These are phyloP conservation scores for Stenopsyche tienmushanensis DNA, from an alignment of 1,140 invertebrate species.

Conservation along the genomic window DNA sequence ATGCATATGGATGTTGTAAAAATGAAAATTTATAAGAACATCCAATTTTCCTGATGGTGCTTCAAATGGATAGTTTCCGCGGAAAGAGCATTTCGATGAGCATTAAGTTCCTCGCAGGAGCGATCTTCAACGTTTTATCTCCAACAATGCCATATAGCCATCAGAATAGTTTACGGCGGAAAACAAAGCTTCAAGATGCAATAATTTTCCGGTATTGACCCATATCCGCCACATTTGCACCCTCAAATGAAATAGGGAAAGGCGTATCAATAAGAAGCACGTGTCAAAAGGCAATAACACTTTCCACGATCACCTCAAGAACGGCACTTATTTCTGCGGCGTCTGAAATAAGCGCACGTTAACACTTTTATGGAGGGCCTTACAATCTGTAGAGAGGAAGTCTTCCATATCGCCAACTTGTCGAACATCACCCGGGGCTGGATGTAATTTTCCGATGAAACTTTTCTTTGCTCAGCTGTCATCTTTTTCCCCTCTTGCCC, in stretches of 20 bases:
- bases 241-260: not conserved
- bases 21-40: no score
- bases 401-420: slow-evolving; percentile 25
- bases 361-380: not conserved
- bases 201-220: no score
- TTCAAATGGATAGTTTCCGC: no score
- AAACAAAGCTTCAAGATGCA: no score
- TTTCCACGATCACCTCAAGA: slow-evolving; percentile 5
- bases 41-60: no score
- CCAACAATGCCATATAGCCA: no score
- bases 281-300: slow-evolving; percentile 4
- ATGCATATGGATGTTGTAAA: no score
- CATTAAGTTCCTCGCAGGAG: no score
- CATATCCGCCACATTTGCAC: not conserved
- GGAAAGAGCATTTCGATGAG: no score
- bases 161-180: no score
- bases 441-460: slow-evolving; percentile 30
- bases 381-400: not conserved
- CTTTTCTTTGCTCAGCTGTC: slow-evolving; percentile 17
- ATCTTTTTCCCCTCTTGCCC: not conserved
- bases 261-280: not conserved
- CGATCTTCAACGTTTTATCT: no score
- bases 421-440: slow-evolving; percentile 18
- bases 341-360: not conserved
- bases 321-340: slow-evolving; percentile 4